Percentiles rank a stretch among this genome's conserved stretches.
Evolutionary conservation across 2,888 invertebrate species (phyloP).

Genomic region (Nomada fucata): DNA sequence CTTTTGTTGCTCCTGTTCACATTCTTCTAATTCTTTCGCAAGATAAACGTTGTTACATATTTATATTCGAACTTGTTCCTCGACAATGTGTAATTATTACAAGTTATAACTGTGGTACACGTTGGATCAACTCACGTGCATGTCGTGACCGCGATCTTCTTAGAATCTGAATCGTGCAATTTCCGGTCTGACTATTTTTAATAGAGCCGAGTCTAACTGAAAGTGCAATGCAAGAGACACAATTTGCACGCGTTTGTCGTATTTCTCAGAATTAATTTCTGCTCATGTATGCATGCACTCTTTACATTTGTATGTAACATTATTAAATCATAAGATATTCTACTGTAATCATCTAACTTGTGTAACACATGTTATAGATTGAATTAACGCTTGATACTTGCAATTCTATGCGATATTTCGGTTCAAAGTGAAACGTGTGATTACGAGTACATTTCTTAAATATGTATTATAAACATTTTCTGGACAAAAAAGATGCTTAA

Average conservation of each 20-base stretch:
- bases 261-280: background rate
- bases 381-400: background rate
- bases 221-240: background rate
- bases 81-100: constrained; percentile 3
- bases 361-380: background rate
- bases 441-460: too few relatives aligned
- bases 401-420: background rate
- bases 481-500: too few relatives aligned
- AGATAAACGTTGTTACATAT: background rate
- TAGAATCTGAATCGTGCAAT: background rate
- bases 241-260: background rate
- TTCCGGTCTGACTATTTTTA: constrained; percentile 11
- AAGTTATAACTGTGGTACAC: background rate
- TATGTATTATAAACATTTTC: too few relatives aligned
- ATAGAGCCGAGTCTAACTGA: constrained; percentile 2
- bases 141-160: constrained; percentile 4
- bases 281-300: background rate
- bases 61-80: background rate
- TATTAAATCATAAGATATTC: background rate
- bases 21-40: too few relatives aligned
- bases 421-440: too few relatives aligned
- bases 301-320: background rate
- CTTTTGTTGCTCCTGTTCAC: too few relatives aligned
- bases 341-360: background rate
- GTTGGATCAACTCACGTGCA: background rate